Base-by-base conservation (phyloP, 2,113 vertebrate species). In the Noturus placidus region DNA sequence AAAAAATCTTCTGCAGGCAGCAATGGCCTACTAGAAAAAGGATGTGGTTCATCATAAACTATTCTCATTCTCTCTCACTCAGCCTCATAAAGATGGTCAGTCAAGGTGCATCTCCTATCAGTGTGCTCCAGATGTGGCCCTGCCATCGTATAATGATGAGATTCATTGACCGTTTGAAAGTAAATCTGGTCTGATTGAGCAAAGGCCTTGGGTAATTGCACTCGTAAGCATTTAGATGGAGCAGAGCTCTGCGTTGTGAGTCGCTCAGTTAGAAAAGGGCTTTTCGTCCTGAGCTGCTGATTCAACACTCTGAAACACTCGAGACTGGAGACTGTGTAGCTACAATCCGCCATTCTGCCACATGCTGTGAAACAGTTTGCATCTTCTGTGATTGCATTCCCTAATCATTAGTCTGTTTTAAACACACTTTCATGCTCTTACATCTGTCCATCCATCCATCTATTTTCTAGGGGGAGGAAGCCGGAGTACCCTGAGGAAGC, bases 181-280 rank as follows among this genome's bases (percentile, higher is more conserved):
- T 76, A 85, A 85, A 85, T 85, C 70, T 61, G 15, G 27, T 85
- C 84, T 76, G 84, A 76, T 85, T 76, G 84, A 59, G 70, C 20
- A 67, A 85, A 85, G 50, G 52, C 70, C 15, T 72, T 85, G 33
- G 3, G 70, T 76, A 76, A 76, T 74, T 85, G 84, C 70, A 67
- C 22, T 5, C 35, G 84, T 85, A 74, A 85, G 84, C 84, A n/a
- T 85, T 85, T 76, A n/a, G 33, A 85, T 30, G 56, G 70, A 42
- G 54, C 67, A n/a, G 69, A 35, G 33, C 83, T 20, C 27, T 38
- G 50, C 7, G 30, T 57, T 42, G 50, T 11, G 35, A 76, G 52
- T 3, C 25, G 2, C 54, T 85, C 54, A 61, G 13, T 85, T n/a
- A n/a, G 35, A 85, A 56, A 76, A 85, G 4, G 4, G 35, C 70